Conservation (phyloP, 2,888 invertebrate genomes). For the Drosophila koepferae region DNA sequence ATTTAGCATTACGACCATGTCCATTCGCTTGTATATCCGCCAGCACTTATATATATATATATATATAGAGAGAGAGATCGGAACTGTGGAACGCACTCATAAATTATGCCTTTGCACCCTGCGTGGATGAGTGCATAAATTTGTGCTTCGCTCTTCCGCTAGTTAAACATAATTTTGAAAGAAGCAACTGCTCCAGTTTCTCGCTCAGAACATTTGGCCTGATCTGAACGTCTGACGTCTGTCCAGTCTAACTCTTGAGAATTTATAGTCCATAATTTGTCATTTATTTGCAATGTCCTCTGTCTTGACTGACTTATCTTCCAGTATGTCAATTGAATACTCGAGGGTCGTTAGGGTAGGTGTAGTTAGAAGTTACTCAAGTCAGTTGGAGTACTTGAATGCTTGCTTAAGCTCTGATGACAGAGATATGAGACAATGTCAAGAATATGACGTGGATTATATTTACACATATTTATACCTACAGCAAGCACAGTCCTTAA, state of each 20-base stretch:
- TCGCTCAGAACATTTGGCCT: conserved; percentile 53
- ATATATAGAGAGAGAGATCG: not conserved
- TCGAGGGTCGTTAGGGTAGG: conserved; percentile 2
- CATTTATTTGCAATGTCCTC: conserved; percentile 59
- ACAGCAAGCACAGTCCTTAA: rapidly evolving
- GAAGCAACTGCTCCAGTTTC: conserved; percentile 64
- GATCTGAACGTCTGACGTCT: conserved; percentile 58
- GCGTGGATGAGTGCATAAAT: conserved; percentile 53
- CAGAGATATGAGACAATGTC: not conserved
- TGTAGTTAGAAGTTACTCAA: conserved; percentile 1
- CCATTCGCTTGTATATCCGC: conserved; percentile 20
- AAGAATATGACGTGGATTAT: not conserved
- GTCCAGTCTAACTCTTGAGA: conserved; percentile 27
- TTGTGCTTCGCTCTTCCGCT: conserved; percentile 51
- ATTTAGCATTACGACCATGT: conserved; percentile 53
- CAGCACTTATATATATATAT: conserved; percentile 10
- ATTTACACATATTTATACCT: not conserved
- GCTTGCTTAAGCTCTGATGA: conserved; percentile 1
- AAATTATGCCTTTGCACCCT: conserved; percentile 52
- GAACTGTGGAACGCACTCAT: conserved; percentile 37
- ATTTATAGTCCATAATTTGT: conserved; percentile 75
- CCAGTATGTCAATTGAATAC: conserved; percentile 2
- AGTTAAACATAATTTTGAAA: conserved; percentile 66
- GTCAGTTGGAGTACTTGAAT: not conserved
- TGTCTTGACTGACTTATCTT: not conserved